These are phyloP conservation scores for Stegodyphus mimosarum DNA, from an alignment of 1,140 invertebrate species.

Conservation along the genomic window DNA sequence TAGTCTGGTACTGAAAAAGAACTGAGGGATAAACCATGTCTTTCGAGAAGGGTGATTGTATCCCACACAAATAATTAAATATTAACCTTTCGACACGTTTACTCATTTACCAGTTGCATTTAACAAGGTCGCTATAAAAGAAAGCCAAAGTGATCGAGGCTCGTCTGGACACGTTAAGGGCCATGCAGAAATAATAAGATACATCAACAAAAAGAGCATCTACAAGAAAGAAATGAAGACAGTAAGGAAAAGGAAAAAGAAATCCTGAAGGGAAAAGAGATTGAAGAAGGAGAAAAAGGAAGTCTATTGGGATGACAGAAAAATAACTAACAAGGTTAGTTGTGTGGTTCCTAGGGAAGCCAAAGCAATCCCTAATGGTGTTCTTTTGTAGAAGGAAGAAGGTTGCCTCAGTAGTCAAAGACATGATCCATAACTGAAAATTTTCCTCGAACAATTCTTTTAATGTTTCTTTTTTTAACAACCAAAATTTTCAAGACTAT, in stretches of 20 bases:
- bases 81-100: too few species aligned
- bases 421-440: neutral
- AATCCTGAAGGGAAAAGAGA: neutral
- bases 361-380: slow-evolving; percentile 52
- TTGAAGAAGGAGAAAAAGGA: neutral
- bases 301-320: slow-evolving; percentile 20
- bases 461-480: too few species aligned
- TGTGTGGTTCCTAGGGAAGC: slow-evolving; percentile 13
- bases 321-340: slow-evolving; percentile 58
- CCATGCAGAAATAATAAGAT: slow-evolving; percentile 18
- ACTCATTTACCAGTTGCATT: too few species aligned
- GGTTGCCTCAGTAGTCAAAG: neutral
- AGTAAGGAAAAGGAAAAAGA: neutral
- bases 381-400: slow-evolving; percentile 39
- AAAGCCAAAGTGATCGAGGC: slow-evolving; percentile 18
- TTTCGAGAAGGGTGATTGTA: too few species aligned
- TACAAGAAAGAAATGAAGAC: slow-evolving; percentile 5
- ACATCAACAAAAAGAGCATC: slow-evolving; percentile 30
- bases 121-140: neutral
- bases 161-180: slow-evolving; percentile 3
- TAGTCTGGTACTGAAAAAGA: too few species aligned
- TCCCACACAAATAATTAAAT: too few species aligned
- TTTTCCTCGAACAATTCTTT: neutral
- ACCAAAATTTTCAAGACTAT: too few species aligned
- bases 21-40: too few species aligned